phyloP scores from a whole-genome alignment of 2,888 invertebrate genomes.

The Apamea sordens region DNA sequence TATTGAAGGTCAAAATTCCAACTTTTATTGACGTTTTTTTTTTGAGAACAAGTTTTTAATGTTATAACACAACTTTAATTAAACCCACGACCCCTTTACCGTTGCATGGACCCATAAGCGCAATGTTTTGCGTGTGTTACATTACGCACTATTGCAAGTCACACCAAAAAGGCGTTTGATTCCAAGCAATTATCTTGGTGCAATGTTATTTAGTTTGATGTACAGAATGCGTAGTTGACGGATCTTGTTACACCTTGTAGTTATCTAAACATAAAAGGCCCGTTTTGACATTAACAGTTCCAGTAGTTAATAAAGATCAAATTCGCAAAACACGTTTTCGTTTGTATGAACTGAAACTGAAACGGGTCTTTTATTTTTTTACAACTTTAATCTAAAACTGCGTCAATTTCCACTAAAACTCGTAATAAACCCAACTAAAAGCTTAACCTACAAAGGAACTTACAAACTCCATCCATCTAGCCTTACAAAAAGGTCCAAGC shows the following conservation, averaged over 20 bases:
- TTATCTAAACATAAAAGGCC: too few relatives aligned
- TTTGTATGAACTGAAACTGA: too few relatives aligned
- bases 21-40: too few relatives aligned
- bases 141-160: background rate
- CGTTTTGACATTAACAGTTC: too few relatives aligned
- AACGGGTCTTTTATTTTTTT: too few relatives aligned
- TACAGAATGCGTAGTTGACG: background rate
- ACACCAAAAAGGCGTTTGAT: background rate
- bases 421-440: background rate
- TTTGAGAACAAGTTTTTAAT: too few relatives aligned
- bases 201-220: background rate
- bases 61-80: background rate
- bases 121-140: background rate
- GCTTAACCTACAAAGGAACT: background rate
- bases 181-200: background rate
- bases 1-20: too few relatives aligned
- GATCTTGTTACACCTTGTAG: too few relatives aligned
- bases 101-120: background rate
- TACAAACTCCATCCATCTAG: background rate
- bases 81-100: background rate
- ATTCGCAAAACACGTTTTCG: too few relatives aligned
- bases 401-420: too few relatives aligned
- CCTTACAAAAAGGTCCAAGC: constrained; percentile 10
- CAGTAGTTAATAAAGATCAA: too few relatives aligned
- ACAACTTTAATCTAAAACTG: background rate